Base-by-base conservation (phyloP, 92 coral and sea anemone genomes). In the Diadumene lineata region DNA sequence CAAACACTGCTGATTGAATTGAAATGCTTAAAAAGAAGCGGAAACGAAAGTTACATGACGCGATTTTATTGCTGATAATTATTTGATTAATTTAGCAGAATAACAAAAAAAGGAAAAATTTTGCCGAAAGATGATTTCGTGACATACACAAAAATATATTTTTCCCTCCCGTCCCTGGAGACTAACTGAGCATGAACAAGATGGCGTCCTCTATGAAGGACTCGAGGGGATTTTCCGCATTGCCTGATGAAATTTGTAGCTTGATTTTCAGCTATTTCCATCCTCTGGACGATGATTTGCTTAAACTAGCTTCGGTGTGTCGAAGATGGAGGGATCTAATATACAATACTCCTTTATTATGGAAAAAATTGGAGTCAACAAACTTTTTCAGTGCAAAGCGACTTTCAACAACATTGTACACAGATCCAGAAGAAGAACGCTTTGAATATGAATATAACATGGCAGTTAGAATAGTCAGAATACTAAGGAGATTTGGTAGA, bases 211-310 rank as follows among this genome's bases (percentile, higher is more conserved):
- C 46, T 1, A 19, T 34, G 50, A 2, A 55, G 19, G 22, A 0
- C 17, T 17, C 16, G 15, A 71, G 30, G 31, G 83, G 75, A 56
- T 85, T 85, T 53, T 73, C 70, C 10, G 17, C 51, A 31, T 68
- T 85, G 51, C 89, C 89, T 58, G 81, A 85, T 71, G 89, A 85
- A 48, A 69, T 85, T 69, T 85, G 89, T 61, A 74, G 85, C 58
- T 61, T 79, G 11, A 75, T 85, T 30, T 85, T 85, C 66, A 80
- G 89, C 62, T 85, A 85, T 69, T 63, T 85, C 46, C 79, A 69
- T 44, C 89, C 89, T 62, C 50, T 74, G 50, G 73, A 68, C 44
- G 89, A 85, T 29, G 81, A 80, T 63, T 64, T 85, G 34, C 77
- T 80, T 28, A 68, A 72, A 66, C 34, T 80, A 69, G 78, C 89